Evolutionary conservation across 2,797 vertebrate genomes (phyloP), one percentile per base, ranked within the genome.

Genomic region (Hozukius guyotensis): DNA sequence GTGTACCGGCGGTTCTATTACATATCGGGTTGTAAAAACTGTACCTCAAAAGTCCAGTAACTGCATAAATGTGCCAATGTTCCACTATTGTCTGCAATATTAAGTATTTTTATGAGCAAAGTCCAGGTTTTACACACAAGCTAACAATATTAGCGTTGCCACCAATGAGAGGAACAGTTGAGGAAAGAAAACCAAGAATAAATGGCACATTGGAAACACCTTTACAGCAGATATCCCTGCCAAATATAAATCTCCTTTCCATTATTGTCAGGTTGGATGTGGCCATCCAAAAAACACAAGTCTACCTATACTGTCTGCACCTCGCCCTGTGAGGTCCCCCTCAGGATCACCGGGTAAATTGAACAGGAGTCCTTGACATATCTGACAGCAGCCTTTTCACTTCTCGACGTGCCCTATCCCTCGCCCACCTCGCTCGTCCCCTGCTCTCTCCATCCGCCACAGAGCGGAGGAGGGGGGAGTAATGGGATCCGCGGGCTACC

Each of bases 401-500:
- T 92, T 72, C 80, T 79, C 14, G 59, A 34, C 68, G 42, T 60
- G 64, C 20, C 29, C 66, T 78, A 69, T 78, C 32, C 80, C 31
- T 78, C 18, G 3, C 70, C 71, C 80, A 65, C 55, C 66, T 42
- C 5, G 6, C 80, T 38, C 25, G 3, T 66, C 72, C 55, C 65
- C 72, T 24, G 29, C 72, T 75, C 16, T 6, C 53, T 60, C 77
- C 16, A 5, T 73, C 82, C 83, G 75, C 84, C 3, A n/a, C 75
- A 68, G 92, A 93, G 89, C 80, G 0, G 7, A 25, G 61, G 82
- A 11, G 61, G 66, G 81, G 66, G 64, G 77, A 71, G 85, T 92
- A 94, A 94, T 94, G 82, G 88, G 80, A 90, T 94, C 89, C 80
- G 78, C 86, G 84, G 86, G 87, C 85, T 83, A 87, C 78, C 87